Conservation (phyloP, 2,797 vertebrate species). For the Pseudochaenichthys georgianus region DNA sequence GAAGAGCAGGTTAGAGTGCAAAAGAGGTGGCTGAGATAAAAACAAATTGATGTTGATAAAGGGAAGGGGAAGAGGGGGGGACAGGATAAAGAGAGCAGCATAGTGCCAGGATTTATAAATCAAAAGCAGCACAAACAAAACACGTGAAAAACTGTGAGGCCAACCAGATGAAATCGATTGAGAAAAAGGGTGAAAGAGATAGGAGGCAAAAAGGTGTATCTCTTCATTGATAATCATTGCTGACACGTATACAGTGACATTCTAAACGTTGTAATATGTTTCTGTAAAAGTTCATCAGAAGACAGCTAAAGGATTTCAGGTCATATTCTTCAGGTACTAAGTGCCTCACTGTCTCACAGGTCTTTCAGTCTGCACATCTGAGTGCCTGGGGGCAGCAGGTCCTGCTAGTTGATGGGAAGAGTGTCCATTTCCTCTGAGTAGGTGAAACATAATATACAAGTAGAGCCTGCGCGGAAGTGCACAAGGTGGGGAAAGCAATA, state of each 20-base stretch:
- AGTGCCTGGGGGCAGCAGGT: conserved; percentile 61
- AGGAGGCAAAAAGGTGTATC: conserved; percentile 17
- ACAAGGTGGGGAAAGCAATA: conserved; percentile 29
- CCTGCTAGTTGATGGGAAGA: conserved; percentile 63
- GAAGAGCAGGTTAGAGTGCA: conserved; percentile 29
- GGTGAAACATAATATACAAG: conserved; percentile 79
- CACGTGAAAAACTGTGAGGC: conserved; percentile 25
- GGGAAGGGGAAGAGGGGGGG: conserved; percentile 9
- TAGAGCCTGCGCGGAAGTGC: conserved; percentile 41
- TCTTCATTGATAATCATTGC: conserved; percentile 15
- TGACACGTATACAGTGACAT: background rate
- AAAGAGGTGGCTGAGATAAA: conserved; percentile 17
- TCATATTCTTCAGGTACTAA: conserved; percentile 53
- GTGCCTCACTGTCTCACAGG: conserved; percentile 64
- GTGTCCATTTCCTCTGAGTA: conserved; percentile 81
- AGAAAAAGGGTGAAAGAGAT: background rate
- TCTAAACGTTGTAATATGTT: conserved; percentile 18
- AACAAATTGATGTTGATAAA: background rate
- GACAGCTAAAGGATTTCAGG: conserved; percentile 48
- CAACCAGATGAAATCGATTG: conserved; percentile 36
- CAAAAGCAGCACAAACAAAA: conserved; percentile 49
- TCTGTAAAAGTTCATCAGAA: conserved; percentile 46
- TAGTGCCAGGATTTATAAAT: conserved; percentile 61
- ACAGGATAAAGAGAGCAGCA: conserved; percentile 22
- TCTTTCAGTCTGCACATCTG: conserved; percentile 53